Conservation (phyloP, 2,888 invertebrate genomes). For the Chymomyza procnemis region DNA sequence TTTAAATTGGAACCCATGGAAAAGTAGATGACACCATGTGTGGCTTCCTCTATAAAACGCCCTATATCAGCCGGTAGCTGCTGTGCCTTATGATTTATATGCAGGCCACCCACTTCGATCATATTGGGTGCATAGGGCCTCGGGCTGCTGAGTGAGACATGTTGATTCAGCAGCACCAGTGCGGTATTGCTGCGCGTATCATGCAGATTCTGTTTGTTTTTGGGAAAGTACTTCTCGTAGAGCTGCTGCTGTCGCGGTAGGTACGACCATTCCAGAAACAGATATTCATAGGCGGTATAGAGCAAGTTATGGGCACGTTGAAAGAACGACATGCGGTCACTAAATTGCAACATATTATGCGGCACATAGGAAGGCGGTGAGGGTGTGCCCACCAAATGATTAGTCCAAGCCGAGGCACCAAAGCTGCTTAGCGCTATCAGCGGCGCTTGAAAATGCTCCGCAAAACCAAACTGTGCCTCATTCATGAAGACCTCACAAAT, state of each 20-base stretch:
- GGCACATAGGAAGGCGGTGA: slow-evolving; percentile 75
- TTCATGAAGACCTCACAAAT: slow-evolving; percentile 75
- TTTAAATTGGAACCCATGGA: slow-evolving; percentile 76
- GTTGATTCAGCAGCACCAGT: slow-evolving; percentile 69
- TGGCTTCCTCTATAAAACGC: slow-evolving; percentile 73
- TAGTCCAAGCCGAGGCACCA: slow-evolving; percentile 68
- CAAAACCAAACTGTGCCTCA: slow-evolving; percentile 75
- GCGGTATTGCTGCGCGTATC: slow-evolving; percentile 62
- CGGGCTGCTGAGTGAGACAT: slow-evolving; percentile 56
- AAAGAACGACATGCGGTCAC: slow-evolving; percentile 74
- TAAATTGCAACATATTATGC: slow-evolving; percentile 52
- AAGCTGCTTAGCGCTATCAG: slow-evolving; percentile 53
- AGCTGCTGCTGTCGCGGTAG: slow-evolving; percentile 64
- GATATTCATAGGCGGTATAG: slow-evolving; percentile 41
- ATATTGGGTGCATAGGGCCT: slow-evolving; percentile 69
- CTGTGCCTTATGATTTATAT: slow-evolving; percentile 51
- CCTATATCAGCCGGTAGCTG: slow-evolving; percentile 67
- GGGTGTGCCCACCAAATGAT: slow-evolving; percentile 63
- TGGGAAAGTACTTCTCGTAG: slow-evolving; percentile 54
- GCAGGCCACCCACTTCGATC: slow-evolving; percentile 70
- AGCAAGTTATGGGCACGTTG: slow-evolving; percentile 74
- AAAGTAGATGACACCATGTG: slow-evolving; percentile 77
- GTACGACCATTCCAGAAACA: slow-evolving; percentile 49
- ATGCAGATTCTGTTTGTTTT: slow-evolving; percentile 46
- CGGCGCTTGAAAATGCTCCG: slow-evolving; percentile 65